These are phyloP conservation scores for Caenorhabditis doughertyi DNA, from an alignment of 2,888 invertebrate genomes.

Conservation along the genomic window DNA sequence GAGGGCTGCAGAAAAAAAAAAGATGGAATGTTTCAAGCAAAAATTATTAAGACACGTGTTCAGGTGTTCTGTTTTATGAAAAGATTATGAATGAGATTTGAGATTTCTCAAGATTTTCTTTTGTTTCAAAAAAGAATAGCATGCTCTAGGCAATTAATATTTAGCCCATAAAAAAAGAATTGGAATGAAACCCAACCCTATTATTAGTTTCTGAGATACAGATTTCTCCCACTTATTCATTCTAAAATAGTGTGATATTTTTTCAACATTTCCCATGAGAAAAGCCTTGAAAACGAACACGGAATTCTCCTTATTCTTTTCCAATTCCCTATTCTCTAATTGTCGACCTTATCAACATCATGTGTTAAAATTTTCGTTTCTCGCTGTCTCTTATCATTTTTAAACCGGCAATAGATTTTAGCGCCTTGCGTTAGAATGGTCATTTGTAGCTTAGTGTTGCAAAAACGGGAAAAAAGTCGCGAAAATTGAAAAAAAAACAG, in stretches of 20 bases:
- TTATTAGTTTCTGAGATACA: neutral
- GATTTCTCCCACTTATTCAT: neutral
- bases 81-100: too few species aligned
- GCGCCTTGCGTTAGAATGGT: constrained; percentile 19
- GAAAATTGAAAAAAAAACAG: constrained; percentile 17
- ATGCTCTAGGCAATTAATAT: too few species aligned
- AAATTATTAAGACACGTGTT: constrained; percentile 1
- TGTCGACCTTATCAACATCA: constrained; percentile 40
- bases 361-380: constrained; percentile 47
- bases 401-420: neutral
- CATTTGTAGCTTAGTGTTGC: constrained; percentile 30
- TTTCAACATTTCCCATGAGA: neutral
- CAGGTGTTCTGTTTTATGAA: too few species aligned
- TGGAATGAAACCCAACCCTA: too few species aligned
- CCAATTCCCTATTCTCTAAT: constrained; percentile 12
- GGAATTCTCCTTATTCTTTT: neutral
- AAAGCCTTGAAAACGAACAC: neutral
- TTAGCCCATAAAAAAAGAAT: too few species aligned
- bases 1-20: constrained; percentile 10
- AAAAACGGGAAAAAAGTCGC: neutral
- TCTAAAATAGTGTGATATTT: neutral
- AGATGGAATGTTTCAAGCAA: constrained; percentile 1
- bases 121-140: too few species aligned
- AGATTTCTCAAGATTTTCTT: too few species aligned
- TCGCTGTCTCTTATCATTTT: constrained; percentile 35